phyloP scores from a whole-genome alignment of 2,113 vertebrate genomes.

The Crotalus helleri region DNA sequence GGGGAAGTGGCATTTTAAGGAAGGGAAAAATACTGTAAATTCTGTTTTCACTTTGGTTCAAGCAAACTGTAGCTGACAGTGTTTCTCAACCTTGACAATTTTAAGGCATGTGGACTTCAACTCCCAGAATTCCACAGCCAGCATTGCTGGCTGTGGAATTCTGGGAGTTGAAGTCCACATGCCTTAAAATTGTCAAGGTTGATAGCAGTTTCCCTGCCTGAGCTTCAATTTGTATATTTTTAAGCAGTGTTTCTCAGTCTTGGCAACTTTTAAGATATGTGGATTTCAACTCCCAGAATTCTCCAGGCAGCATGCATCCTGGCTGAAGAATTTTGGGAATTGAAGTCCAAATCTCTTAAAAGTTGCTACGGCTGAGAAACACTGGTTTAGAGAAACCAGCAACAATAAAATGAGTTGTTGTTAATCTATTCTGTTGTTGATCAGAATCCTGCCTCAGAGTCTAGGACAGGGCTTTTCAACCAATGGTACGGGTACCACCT shows the following conservation, averaged over 20 bases:
- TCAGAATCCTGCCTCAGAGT: background rate
- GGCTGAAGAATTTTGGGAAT: background rate
- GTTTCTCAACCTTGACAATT: too few relatives aligned
- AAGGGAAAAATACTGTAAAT: background rate
- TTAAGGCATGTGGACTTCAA: too few relatives aligned
- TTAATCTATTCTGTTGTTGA: background rate
- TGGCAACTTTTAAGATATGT: background rate
- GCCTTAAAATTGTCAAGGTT: too few relatives aligned
- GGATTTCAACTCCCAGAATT: background rate
- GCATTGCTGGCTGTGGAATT: too few relatives aligned
- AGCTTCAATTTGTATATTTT: background rate
- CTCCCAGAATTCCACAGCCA: too few relatives aligned
- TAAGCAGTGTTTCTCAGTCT: background rate
- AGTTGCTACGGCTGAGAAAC: background rate
- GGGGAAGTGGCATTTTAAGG: background rate
- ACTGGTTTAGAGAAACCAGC: background rate
- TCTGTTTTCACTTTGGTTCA: background rate
- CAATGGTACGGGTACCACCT: too few relatives aligned
- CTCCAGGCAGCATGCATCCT: background rate
- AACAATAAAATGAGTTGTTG: background rate
- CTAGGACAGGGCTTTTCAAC: too few relatives aligned
- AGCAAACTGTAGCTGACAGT: too few relatives aligned
- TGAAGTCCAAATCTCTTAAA: background rate
- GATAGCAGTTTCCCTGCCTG: background rate
- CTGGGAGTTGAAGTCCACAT: too few relatives aligned